Conservation (phyloP, 1,140 invertebrate species). For the Conus ventricosus region DNA sequence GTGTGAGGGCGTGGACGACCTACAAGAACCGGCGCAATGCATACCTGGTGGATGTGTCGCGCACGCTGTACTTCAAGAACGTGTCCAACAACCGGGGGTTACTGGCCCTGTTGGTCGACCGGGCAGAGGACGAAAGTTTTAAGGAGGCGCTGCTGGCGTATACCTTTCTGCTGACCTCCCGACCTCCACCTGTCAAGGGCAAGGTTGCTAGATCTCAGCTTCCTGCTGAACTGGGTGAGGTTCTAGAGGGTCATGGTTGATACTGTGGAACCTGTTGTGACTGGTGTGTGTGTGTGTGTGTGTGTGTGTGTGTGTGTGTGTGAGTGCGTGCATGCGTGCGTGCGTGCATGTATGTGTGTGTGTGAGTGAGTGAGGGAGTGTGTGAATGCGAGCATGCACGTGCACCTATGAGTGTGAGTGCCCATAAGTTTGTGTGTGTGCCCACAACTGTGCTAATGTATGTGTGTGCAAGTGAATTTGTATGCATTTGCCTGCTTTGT, state of each 20-base stretch:
- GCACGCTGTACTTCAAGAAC: conserved; percentile 71
- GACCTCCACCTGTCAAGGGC: conserved; percentile 44
- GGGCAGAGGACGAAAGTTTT: conserved; percentile 72
- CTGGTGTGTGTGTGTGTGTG: neutral
- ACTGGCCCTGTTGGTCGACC: conserved; percentile 68
- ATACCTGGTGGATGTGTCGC: conserved; percentile 66
- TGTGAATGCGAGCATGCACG: no score
- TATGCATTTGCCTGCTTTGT: no score
- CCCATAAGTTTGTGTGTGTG: no score
- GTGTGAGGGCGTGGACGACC: conserved; percentile 46
- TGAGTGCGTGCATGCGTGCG: no score
- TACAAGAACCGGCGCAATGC: conserved; percentile 65
- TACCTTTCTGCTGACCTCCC: conserved; percentile 64
- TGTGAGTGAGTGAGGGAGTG: no score
- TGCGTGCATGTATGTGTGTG: no score
- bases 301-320: neutral
- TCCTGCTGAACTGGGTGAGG: neutral
- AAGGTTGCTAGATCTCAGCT: conserved; percentile 10
- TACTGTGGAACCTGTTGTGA: no score
- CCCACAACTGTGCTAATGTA: no score
- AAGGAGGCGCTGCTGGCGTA: conserved; percentile 71
- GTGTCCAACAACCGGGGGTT: conserved; percentile 71
- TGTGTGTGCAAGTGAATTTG: no score
- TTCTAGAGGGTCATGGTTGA: neutral
- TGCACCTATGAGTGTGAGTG: no score